These are phyloP conservation scores for Leptodactylus fallax DNA, from an alignment of 2,797 vertebrate genomes.

Conservation along the genomic window DNA sequence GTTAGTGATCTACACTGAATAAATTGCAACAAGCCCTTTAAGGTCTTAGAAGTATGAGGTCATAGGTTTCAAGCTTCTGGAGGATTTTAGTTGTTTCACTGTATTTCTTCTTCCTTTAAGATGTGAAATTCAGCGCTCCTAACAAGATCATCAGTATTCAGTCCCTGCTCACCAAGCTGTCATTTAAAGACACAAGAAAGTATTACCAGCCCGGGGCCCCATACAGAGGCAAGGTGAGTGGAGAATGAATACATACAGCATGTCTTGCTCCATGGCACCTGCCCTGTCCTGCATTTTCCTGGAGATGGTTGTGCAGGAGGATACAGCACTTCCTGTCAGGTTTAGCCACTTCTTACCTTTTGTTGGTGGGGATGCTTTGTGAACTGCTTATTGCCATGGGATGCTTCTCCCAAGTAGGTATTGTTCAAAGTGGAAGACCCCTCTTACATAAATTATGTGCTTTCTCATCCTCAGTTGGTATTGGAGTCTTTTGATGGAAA, in stretches of 20 bases:
- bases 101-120: neutral
- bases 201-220: constrained; percentile 16
- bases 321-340: no score
- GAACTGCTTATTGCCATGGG: neutral
- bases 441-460: no score
- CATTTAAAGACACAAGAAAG: constrained; percentile 22
- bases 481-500: constrained; percentile 37
- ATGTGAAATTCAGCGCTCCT: neutral
- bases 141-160: neutral
- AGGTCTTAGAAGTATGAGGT: no score
- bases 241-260: neutral
- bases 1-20: no score
- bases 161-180: constrained; percentile 39
- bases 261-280: neutral
- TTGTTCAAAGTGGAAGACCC: neutral
- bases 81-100: no score
- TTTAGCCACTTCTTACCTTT: no score
- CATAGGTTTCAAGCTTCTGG: no score
- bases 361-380: no score
- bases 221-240: constrained; percentile 40
- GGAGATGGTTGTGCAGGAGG: no score
- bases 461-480: neutral
- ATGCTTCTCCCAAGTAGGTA: neutral
- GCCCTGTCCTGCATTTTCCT: neutral
- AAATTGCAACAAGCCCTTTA: no score